These are phyloP conservation scores for human (Homo sapiens) DNA, from an alignment of 2,113 vertebrate genomes.

Conservation along the genomic window GRCh38 chr2:38335501-38336000, in stretches of 20 bases:
- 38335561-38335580: not conserved
- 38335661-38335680: not conserved
- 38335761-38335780: no score
- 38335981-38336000: no score
- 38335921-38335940: no score
- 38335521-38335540: slow-evolving; percentile 19
- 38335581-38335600: not conserved
- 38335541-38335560: not conserved
- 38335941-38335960: no score
- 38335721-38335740: not conserved
- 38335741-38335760: not conserved
- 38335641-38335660: not conserved
- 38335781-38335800: no score
- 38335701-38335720: not conserved
- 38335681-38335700: not conserved
- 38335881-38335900: no score
- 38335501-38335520: not conserved
- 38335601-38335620: not conserved
- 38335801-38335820: no score
- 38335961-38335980: no score
- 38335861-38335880: no score
- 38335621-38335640: not conserved
- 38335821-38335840: no score
- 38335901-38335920: no score
- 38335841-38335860: no score